Evolutionary conservation across 2,888 invertebrate species (phyloP).

Genomic region (Epicampocera succincta): DNA sequence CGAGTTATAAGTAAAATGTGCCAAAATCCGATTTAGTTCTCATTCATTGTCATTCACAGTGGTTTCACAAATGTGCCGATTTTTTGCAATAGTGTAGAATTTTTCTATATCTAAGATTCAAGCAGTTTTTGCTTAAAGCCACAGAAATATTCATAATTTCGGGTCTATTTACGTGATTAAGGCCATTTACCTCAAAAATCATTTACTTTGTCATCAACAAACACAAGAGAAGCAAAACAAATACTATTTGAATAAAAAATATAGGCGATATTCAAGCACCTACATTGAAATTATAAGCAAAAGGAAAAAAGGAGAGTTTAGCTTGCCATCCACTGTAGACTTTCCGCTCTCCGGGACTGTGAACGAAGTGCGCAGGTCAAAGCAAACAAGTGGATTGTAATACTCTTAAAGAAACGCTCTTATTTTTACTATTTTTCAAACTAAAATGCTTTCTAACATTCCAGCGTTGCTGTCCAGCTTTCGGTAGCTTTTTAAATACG

Average conservation of each 20-base stretch:
- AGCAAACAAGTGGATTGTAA: constrained; percentile 53
- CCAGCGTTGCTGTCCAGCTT: not conserved
- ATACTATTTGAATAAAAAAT: not conserved
- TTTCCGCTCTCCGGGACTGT: not conserved
- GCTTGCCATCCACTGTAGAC: not conserved
- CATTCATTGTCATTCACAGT: too few relatives aligned
- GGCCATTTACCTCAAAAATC: too few relatives aligned
- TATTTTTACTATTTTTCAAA: not conserved
- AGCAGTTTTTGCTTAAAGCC: too few relatives aligned
- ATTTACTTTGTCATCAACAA: not conserved
- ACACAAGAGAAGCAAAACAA: constrained; percentile 3
- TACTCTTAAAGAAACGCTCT: constrained; percentile 29
- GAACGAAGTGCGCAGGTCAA: constrained; percentile 6
- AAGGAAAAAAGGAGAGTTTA: not conserved
- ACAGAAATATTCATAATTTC: too few relatives aligned
- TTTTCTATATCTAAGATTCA: too few relatives aligned
- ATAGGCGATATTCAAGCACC: constrained; percentile 25
- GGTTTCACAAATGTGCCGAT: too few relatives aligned
- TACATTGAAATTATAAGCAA: constrained; percentile 1
- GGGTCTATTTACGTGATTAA: too few relatives aligned
- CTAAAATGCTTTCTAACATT: not conserved
- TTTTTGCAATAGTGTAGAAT: too few relatives aligned
- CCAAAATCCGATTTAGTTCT: too few relatives aligned
- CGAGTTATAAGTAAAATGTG: too few relatives aligned
- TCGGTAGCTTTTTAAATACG: not conserved